phyloP scores from a whole-genome alignment of 2,888 invertebrate genomes.

The Pecten maximus region DNA sequence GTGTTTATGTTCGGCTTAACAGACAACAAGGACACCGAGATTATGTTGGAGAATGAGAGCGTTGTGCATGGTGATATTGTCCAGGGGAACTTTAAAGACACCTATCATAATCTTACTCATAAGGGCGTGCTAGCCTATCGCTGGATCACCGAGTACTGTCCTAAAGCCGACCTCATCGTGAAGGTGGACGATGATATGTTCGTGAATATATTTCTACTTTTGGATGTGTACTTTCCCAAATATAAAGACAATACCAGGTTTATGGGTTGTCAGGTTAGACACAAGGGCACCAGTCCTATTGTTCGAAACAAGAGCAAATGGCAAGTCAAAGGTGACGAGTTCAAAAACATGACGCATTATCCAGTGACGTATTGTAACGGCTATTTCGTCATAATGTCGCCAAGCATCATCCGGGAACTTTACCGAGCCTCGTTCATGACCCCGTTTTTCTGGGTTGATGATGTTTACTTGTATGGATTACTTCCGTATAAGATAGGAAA shows the following conservation, averaged over 20 bases:
- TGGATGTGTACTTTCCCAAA: slow-evolving; percentile 63
- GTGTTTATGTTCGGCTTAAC: slow-evolving; percentile 72
- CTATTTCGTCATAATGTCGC: slow-evolving; percentile 72
- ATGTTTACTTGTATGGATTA: slow-evolving; percentile 80
- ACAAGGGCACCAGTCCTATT: slow-evolving; percentile 69
- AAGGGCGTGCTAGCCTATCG: slow-evolving; percentile 73
- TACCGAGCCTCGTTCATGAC: slow-evolving; percentile 73
- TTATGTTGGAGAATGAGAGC: slow-evolving; percentile 70
- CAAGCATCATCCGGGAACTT: slow-evolving; percentile 73
- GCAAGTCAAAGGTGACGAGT: slow-evolving; percentile 69
- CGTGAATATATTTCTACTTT: slow-evolving; percentile 71
- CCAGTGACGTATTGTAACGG: slow-evolving; percentile 80
- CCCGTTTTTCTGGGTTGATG: slow-evolving; percentile 82
- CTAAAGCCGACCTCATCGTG: slow-evolving; percentile 65
- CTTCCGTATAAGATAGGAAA: slow-evolving; percentile 73
- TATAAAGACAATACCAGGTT: slow-evolving; percentile 60
- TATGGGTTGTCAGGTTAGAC: slow-evolving; percentile 69
- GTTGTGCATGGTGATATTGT: slow-evolving; percentile 70
- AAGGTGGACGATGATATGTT: slow-evolving; percentile 78
- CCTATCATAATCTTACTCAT: slow-evolving; percentile 73
- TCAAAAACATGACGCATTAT: slow-evolving; percentile 70
- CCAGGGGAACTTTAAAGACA: slow-evolving; percentile 74
- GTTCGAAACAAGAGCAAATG: slow-evolving; percentile 68
- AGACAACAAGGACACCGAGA: slow-evolving; percentile 60
- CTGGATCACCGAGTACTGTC: slow-evolving; percentile 72